Conservation (phyloP, 2,113 vertebrate species). For the Chlorodrepanis virens region DNA sequence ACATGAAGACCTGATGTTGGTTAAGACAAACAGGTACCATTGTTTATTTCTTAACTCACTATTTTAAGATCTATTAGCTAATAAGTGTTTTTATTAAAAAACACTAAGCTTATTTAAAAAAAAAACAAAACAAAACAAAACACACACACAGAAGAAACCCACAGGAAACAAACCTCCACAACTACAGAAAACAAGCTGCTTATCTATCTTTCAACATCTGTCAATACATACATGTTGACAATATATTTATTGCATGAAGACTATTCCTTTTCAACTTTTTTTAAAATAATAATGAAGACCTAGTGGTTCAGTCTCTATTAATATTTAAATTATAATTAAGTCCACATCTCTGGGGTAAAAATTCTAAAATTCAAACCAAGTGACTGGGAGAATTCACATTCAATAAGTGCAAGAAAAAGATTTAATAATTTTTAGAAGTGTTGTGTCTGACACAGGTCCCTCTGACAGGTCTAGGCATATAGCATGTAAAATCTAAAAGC, state of each 20-base stretch:
- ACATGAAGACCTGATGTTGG: background rate
- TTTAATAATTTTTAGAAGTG: conserved; percentile 37
- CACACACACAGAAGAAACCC: background rate
- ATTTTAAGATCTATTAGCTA: conserved; percentile 25
- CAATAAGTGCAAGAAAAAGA: conserved; percentile 39
- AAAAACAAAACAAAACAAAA: background rate
- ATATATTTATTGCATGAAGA: background rate
- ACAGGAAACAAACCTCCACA: background rate
- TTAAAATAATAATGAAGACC: background rate
- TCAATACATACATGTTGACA: background rate
- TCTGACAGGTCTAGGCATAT: conserved; percentile 68
- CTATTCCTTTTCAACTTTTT: background rate
- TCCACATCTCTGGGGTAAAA: background rate
- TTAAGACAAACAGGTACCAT: conserved; percentile 10
- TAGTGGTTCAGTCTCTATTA: background rate
- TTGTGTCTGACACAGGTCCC: conserved; percentile 63
- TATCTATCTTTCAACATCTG: background rate
- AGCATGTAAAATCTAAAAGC: conserved; percentile 71
- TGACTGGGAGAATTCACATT: conserved; percentile 31
- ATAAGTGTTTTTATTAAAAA: background rate
- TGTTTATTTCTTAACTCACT: conserved; percentile 39
- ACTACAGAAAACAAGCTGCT: background rate
- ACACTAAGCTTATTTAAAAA: background rate
- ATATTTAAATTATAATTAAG: background rate
- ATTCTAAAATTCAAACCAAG: background rate